Evolutionary conservation across 53 echinoderm and acorn worm genomes (phyloP), one percentile per base, ranked within the genome.

Genomic region (Apostichopus leukothele): DNA sequence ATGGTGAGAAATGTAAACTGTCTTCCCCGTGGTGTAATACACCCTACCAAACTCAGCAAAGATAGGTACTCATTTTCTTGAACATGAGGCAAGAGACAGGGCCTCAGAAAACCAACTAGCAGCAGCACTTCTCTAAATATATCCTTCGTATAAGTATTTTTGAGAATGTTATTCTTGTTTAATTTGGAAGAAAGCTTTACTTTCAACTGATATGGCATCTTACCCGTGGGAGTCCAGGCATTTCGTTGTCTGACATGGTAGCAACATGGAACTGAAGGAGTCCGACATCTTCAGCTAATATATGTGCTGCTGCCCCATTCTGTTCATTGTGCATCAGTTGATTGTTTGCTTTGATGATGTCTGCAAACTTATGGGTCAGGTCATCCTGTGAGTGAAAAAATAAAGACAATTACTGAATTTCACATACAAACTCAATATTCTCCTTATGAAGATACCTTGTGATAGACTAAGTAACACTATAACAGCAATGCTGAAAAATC

Each of bases 281-380:
- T 76, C 90, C 79, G 1, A 95, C 93, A 80, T 98, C 94, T 51
- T 98, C 95, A 11, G 96, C 93, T 12, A 97, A 91, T 86, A 96
- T 95, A 90, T 96, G 99, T 7, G 99, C 96, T 13, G 96, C 94
- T 5, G 96, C 96, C 16, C 96, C 99, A 20, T 96, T 99, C 93
- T 96, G 99, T 52, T 99, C 99, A 52, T 99, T 99, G 11, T 92
- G 90, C 86, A 90, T 90, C 22, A 99, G 81, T 67, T 94, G 93
- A 77, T 99, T 96, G 91, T 99, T 99, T 74, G 93, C 92, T 81
- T 99, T 99, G 91, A 99, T 92, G 91, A 99, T 99, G 92, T 99
- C 99, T 1, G 99, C 99, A 89, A 99, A 76, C 60, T 96, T 99
- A 93, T 99, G 99, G 5, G 99, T 99, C 39, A 99, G 79, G 90